Percentiles rank a stretch among this genome's conserved stretches.
Evolutionary conservation across 2,888 invertebrate species (phyloP).

Genomic region (Scaptomyza caliginosa): DNA sequence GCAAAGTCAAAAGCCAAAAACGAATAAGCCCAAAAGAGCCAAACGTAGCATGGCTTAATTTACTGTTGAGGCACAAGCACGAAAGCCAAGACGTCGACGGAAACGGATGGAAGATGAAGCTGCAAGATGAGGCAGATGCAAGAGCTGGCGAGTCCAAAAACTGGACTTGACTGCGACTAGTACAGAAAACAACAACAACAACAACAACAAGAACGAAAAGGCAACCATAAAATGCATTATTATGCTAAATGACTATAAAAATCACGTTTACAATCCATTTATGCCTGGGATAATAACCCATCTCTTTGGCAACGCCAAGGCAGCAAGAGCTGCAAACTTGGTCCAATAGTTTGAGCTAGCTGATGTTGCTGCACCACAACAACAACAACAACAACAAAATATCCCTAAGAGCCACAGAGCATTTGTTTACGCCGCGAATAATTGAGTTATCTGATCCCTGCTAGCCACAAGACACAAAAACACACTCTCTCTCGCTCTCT

Average conservation of each 20-base stretch:
- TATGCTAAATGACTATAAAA: constrained; percentile 84
- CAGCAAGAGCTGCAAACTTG: too few relatives aligned
- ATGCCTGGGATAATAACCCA: constrained; percentile 82
- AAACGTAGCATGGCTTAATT: constrained; percentile 60
- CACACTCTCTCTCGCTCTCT: constrained; percentile 22
- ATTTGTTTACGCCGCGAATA: constrained; percentile 83
- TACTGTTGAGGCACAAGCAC: constrained; percentile 20
- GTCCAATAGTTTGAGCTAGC: too few relatives aligned
- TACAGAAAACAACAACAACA: neutral
- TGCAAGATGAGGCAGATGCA: constrained; percentile 4
- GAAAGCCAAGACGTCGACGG: neutral
- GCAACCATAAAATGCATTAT: constrained; percentile 82
- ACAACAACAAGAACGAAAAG: neutral
- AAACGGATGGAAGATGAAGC: neutral
- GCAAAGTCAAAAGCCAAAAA: constrained; percentile 10
- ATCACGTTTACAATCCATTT: constrained; percentile 84
- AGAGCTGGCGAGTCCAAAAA: neutral
- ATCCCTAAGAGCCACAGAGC: constrained; percentile 72
- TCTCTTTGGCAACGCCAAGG: constrained; percentile 69
- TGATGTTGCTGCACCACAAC: too few relatives aligned
- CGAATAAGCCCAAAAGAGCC: constrained; percentile 14
- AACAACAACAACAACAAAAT: too few relatives aligned
- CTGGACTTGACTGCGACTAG: constrained; percentile 6
- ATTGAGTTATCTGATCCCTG: constrained; percentile 83
- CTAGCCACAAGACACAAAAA: constrained; percentile 62